Base-by-base conservation (phyloP, 2,888 invertebrate genomes). In the Phengaris alcon region DNA sequence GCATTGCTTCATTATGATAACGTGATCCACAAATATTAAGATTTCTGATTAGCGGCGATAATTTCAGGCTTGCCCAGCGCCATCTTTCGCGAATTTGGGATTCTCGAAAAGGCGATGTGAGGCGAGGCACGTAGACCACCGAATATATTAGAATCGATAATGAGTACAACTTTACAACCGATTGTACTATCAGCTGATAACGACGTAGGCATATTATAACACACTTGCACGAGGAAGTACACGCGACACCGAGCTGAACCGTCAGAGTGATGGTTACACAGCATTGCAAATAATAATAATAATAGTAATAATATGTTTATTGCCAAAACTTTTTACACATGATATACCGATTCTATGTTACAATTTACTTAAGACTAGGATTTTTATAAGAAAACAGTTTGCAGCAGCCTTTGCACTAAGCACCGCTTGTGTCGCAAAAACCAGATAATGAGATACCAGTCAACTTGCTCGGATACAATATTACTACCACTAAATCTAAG, bases 141-240 rank as follows among this genome's bases (percentile, higher is more conserved):
- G 35, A 64, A 64, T 64, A 35, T 35, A 35, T 35, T 35, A 59
- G 3, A 64, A 64, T 64, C 64, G 64, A 64, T 64, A 64, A 64
- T 64, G 13, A 64, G 13, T 64, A 64, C 64, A 64, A 64, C 35
- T 64, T 64, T 64, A 64, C 64, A 64, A 64, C 35, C 64, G 64
- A 64, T 64, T 64, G 15, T 15, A 64, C 44, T 64, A 64, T 64
- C 64, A 13, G 35, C 35, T 13, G 64, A 64, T 64, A 44, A 12
- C 64, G 64, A 5, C 35, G 64, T 64, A 44, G 64, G 64, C 12
- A 44, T 64, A 64, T 44, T 64, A 64, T 44, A 64, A 44, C 35
- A 64, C 22, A 59, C 59, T 48, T 4, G 48, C 59, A 22, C 59
- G 59, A 22, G 59, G 59, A 22, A 6, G 22, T 8, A 15, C 59